Evolutionary conservation across 2,888 invertebrate species (phyloP), one percentile per base, ranked within the genome.

Genomic region (Syritta pipiens): DNA sequence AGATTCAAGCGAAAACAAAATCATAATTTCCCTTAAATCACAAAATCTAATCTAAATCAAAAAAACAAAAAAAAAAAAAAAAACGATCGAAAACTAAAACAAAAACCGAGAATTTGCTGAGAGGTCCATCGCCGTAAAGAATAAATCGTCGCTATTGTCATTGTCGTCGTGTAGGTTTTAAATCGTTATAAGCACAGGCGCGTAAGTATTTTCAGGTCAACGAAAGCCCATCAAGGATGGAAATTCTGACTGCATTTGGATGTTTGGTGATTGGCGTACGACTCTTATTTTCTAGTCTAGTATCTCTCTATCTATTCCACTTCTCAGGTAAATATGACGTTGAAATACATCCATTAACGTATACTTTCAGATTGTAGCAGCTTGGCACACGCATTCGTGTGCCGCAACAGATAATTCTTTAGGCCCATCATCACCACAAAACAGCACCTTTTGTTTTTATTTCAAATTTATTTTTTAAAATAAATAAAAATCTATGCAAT

Each of bases 371-470:
- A 62, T 51, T 40, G 7, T 9, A 32, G 12, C 26, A 48, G 28
- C 26, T 24, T 14, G 40, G 37, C 46, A 22, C 19, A 51, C 9
- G 19, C 40, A 5, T 7, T 28, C 48, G 28, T 48, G 26, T 57
- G 49, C 22, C 3, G 14, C 22, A 49, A 24, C 20, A n/a, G 40
- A 48, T 37, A 60, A 49, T 62, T 28, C 40, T 30, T 55, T 63
- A 49, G 51, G 40, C 44, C 60, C 48, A 14, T 48, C 53, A 22
- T 53, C 67, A 67, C 14, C 57, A 40, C n/a, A 22, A 28, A 48
- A 51, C 67, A 57, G 68, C 79, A 79, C 74, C 42, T 62, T 60
- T 79, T 74, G 79, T 74, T 79, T 74, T 74, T 55, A 79, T 79
- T 79, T 79, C 79, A 79, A 79, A 79, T 79, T 72, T 53, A 59